Evolutionary conservation across 2,113 vertebrate species (phyloP), one percentile per base, ranked within the genome.

Genomic region (Nannospalax galili): DNA sequence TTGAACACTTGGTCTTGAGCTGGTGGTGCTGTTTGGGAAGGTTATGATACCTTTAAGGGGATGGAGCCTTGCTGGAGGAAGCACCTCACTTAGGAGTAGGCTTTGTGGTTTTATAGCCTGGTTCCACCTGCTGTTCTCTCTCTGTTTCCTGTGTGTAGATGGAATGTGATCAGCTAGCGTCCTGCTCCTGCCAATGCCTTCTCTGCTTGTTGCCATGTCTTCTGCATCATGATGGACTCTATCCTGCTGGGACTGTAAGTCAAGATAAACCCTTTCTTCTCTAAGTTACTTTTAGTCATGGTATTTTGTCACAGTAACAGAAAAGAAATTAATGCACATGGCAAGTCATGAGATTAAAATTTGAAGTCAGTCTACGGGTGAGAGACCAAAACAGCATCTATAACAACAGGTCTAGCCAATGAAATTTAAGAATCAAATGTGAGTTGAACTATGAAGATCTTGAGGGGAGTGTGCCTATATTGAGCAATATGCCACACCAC

Each of bases 301-400:
- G n/a, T 40, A 28, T 16, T 60, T 37, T 37, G 16, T 40, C n/a
- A n/a, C 8, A 40, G n/a, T 22, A 62, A 40, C 79, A 40, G 58
- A 62, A 40, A 28, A 81, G 12, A 16, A 40, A 60, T 4, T 40
- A 40, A 30, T 62, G 28, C 2, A 65, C 40, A 32, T 42, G 15
- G 52, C 69, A 80, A 91, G 42, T 69, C 2, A 1, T 60, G 19
- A 93, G 58, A 86, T 0, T 79, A 30, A 65, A 70, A 93, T 95
- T 70, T 85, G 26, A 93, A 82, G 42, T 88, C 69, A 17, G 22
- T 67, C 64, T 91, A 32, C 64, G 70, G 42, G 42, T 93, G 90
- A 82, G 35, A 52, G 84, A 89, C 32, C 56, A 79, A n/a, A 93
- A 79, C 14, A 14, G 5, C 12, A 40, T 88, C 30, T 84, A 12